Base-by-base conservation (phyloP, 1,140 invertebrate species). In the Galendromus occidentalis region DNA sequence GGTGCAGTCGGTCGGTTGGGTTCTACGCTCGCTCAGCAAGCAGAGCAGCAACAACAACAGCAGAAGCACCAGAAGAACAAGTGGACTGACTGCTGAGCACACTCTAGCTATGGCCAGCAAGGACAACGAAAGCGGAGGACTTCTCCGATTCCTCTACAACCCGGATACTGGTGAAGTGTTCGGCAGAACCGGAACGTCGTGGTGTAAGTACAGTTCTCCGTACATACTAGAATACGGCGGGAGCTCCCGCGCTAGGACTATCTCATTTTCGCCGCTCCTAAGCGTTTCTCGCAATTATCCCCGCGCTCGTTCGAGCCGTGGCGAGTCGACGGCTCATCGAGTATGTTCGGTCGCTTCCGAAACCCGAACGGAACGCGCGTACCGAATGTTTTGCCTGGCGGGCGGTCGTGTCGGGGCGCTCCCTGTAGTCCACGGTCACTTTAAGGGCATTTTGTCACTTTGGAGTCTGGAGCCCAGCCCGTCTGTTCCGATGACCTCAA, bases 81-180 rank as follows among this genome's bases (percentile, higher is more conserved):
- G 33, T 39, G 33, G 33, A 39, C 33, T 39, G 33, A 39, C 33
- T 39, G 33, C 33, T 39, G 33, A 39, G 4, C 33, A 39, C 33
- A 39, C 33, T 39, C 33, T 39, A 39, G 33, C 33, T 9, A 59
- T 59, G 51, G 51, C 51, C 51, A 33, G 51, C 14, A 59, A 59
- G 33, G 51, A 59, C 25, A 33, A 59, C 14, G 51, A 59, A 59
- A 14, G 20, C 1, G 22, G 51, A 59, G 51, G 51, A 59, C 25
- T 14, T 29, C 51, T 59, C 25, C 51, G 51, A 33, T 59, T 59
- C 51, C 51, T 59, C 22, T 59, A 59, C 51, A 59, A 59, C 22
- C 22, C 51, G 51, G 51, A 59, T 59, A 59, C 51, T 59, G 51
- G 51, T 29, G 51, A 59, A 59, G 51, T 59, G 51, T 33, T 59